Evolutionary conservation across 2,888 invertebrate species (phyloP).

Genomic region (Sphaerophoria taeniata): DNA sequence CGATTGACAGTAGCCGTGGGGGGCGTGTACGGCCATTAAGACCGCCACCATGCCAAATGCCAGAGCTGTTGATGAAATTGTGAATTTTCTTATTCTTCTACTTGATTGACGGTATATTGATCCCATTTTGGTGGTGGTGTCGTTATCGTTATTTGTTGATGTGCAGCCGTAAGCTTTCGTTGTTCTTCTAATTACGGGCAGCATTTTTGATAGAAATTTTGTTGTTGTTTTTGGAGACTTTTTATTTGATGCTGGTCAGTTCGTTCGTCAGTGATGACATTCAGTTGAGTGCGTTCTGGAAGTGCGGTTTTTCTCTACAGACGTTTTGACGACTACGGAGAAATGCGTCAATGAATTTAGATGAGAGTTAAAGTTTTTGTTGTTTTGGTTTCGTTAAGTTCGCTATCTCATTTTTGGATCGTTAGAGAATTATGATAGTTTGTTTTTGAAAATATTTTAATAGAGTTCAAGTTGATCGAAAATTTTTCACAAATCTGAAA

Average conservation of each 20-base stretch:
- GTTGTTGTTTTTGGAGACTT: not conserved
- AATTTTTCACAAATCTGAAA: no score
- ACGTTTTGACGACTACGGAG: no score
- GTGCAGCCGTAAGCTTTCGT: conserved; percentile 48
- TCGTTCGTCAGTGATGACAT: conserved; percentile 53
- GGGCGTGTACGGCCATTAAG: conserved; percentile 50
- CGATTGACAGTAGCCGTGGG: conserved; percentile 61
- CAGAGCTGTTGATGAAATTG: conserved; percentile 61
- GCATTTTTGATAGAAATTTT: conserved; percentile 26
- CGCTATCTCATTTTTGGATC: conserved; percentile 63
- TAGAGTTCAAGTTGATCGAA: no score
- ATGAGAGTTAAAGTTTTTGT: conserved; percentile 39
- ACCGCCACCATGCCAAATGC: conserved; percentile 49
- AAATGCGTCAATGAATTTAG: conserved; percentile 55
- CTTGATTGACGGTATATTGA: conserved; percentile 62
- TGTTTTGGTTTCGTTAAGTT: conserved; percentile 53
- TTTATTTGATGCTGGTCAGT: conserved; percentile 1
- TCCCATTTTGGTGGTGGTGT: conserved; percentile 70
- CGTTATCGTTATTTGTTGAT: not conserved
- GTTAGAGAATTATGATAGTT: conserved; percentile 25
- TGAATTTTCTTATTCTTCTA: conserved; percentile 57
- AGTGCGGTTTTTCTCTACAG: no score
- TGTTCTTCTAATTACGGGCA: conserved; percentile 50
- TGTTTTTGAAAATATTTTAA: no score
- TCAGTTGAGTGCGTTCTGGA: no score